Percentiles rank a stretch among this genome's conserved stretches.
Evolutionary conservation across 2,888 invertebrate genomes (phyloP).

Genomic region (Standfussiana lucernea): DNA sequence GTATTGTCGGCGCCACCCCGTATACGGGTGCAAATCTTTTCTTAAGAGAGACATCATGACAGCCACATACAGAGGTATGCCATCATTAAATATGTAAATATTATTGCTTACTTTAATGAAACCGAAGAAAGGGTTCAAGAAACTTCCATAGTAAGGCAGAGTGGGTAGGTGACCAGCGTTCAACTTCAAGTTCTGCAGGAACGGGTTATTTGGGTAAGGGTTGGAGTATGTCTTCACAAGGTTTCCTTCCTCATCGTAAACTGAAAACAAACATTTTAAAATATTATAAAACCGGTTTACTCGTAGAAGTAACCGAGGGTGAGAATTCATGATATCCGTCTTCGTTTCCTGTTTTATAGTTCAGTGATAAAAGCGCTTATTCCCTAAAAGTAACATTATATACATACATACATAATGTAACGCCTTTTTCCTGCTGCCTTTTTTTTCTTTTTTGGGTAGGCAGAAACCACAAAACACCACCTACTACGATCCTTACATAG

Average conservation of each 20-base stretch:
- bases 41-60: background rate
- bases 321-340: background rate
- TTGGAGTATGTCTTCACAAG: slow-evolving; percentile 83
- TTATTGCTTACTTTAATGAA: slow-evolving; percentile 81
- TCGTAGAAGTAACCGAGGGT: background rate
- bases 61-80: background rate
- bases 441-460: no score
- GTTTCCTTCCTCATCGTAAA: slow-evolving; percentile 86
- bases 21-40: no score
- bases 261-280: slow-evolving; percentile 70
- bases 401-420: no score
- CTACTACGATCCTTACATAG: no score
- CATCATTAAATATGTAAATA: background rate
- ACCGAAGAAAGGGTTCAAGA: slow-evolving; percentile 82
- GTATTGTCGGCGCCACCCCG: no score
- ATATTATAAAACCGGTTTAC: background rate
- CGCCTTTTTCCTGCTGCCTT: no score
- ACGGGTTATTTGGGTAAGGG: slow-evolving; percentile 78
- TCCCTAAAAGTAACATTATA: background rate
- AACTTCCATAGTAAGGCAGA: slow-evolving; percentile 78
- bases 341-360: background rate
- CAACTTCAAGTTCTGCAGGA: slow-evolving; percentile 77
- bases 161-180: slow-evolving; percentile 78
- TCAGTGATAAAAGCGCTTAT: background rate
- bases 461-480: no score